Conservation (phyloP, 2,113 vertebrate species). For the Glaucomys volans region DNA sequence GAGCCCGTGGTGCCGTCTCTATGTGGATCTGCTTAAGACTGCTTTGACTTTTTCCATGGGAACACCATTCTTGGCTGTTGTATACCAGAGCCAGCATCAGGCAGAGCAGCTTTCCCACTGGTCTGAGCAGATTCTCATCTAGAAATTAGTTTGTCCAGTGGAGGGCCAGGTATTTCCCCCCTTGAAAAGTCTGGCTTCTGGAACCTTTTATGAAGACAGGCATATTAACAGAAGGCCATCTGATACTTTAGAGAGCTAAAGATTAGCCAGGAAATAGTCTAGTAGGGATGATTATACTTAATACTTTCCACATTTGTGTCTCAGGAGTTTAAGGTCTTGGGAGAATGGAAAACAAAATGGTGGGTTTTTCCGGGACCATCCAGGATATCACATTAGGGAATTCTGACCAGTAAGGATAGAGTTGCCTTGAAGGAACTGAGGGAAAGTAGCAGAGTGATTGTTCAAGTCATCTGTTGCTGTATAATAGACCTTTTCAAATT, state of each 20-base stretch:
- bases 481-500: neutral
- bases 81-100: neutral
- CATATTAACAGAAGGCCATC: slow-evolving; percentile 1
- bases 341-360: neutral
- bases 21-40: neutral
- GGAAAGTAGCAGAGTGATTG: neutral
- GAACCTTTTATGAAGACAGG: neutral
- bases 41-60: neutral
- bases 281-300: neutral
- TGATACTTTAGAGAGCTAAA: neutral
- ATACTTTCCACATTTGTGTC: neutral
- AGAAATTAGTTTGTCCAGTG: neutral
- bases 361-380: neutral
- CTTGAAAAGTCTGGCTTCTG: neutral
- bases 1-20: neutral
- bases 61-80: neutral
- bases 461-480: neutral
- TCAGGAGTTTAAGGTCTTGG: neutral
- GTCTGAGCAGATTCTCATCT: neutral
- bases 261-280: neutral
- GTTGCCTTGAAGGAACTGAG: neutral
- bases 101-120: neutral
- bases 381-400: neutral
- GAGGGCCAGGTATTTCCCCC: neutral
- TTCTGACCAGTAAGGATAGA: neutral